Evolutionary conservation across 30 jellyfish, hydroid and myxozoan genomes (phyloP).

Genomic region (Rhopilema esculentum): DNA sequence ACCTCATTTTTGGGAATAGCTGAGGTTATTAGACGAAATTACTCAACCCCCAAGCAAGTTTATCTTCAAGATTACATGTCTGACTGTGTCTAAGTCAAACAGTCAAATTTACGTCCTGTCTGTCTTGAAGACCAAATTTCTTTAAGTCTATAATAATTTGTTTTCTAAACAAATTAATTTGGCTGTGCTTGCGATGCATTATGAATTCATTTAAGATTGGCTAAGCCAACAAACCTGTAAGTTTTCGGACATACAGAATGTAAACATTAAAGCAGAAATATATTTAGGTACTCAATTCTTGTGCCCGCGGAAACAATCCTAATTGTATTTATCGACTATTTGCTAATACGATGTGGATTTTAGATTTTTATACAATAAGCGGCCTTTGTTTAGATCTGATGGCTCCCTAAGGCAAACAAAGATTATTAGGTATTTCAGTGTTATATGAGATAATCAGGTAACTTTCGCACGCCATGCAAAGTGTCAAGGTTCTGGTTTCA

Average conservation of each 20-base stretch:
- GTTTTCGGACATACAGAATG: background rate
- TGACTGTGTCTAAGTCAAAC: background rate
- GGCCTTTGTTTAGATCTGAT: slow-evolving; percentile 14
- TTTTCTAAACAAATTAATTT: slow-evolving; percentile 47
- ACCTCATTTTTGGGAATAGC: background rate
- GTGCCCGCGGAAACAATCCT: slow-evolving; percentile 21
- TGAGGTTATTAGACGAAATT: background rate
- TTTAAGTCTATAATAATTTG: slow-evolving; percentile 29
- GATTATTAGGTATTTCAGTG: background rate
- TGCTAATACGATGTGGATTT: slow-evolving; percentile 15
- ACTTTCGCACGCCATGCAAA: background rate
- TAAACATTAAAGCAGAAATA: background rate
- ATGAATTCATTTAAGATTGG: background rate
- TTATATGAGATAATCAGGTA: background rate
- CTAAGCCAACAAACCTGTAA: slow-evolving; percentile 30
- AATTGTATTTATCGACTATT: slow-evolving; percentile 5
- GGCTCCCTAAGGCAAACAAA: slow-evolving; percentile 46
- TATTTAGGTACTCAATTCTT: slow-evolving; percentile 4
- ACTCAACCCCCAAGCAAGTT: background rate
- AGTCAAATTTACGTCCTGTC: slow-evolving; percentile 14
- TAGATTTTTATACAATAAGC: slow-evolving; percentile 22
- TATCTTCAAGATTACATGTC: background rate
- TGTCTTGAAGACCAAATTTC: slow-evolving; percentile 6
- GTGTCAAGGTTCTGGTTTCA: no score
- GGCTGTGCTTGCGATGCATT: slow-evolving; percentile 21